Evolutionary conservation across 2,797 vertebrate species (phyloP).

Genomic region (Tragelaphus oryx): DNA sequence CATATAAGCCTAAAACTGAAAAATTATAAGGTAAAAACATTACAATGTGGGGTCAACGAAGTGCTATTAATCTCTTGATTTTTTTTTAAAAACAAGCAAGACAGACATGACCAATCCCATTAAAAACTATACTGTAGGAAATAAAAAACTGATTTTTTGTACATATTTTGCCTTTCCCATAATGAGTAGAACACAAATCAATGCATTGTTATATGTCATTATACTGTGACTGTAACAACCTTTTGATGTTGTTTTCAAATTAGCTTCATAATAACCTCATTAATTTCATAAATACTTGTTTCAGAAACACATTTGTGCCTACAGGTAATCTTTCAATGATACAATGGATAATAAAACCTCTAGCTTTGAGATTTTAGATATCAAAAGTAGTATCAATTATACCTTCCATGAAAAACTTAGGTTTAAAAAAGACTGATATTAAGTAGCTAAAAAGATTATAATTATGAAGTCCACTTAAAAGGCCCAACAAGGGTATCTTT

Average conservation of each 20-base stretch:
- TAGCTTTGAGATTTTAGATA: background rate
- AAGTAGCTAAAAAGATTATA: conserved; percentile 21
- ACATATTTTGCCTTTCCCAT: background rate
- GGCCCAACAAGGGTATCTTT: background rate
- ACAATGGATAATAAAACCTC: conserved; percentile 23
- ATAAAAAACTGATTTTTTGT: background rate
- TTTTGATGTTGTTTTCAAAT: conserved; percentile 8
- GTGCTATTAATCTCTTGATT: background rate
- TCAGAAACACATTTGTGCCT: conserved; percentile 9
- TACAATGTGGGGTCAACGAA: background rate
- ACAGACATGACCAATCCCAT: background rate
- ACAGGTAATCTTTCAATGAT: background rate
- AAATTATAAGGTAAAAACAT: background rate
- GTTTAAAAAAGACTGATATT: conserved; percentile 29
- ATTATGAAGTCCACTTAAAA: background rate
- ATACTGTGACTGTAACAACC: background rate
- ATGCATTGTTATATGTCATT: background rate
- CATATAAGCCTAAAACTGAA: background rate
- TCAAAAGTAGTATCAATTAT: conserved; percentile 5
- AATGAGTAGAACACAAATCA: background rate
- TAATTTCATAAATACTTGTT: conserved; percentile 27
- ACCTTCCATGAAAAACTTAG: conserved; percentile 25
- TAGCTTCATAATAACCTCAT: conserved; percentile 13
- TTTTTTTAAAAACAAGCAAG: background rate
- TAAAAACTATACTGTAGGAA: background rate